Conservation (phyloP, 2,888 invertebrate species). For the Drosophila nr. fundita region DNA sequence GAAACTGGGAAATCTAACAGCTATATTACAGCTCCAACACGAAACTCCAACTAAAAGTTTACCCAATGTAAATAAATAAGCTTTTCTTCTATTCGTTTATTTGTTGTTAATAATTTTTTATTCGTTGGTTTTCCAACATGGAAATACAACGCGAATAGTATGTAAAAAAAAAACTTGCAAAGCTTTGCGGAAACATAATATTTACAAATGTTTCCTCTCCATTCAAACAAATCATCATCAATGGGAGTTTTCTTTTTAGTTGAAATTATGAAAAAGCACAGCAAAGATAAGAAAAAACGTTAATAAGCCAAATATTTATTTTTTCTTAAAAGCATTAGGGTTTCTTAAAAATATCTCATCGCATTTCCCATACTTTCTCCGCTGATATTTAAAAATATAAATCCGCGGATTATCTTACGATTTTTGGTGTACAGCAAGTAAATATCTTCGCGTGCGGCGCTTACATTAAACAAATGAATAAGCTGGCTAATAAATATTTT, state of each 20-base stretch:
- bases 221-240: conserved; percentile 34
- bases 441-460: conserved; percentile 54
- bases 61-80: conserved; percentile 22
- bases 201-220: conserved; percentile 41
- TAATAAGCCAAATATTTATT: conserved; percentile 12
- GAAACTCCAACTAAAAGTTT: conserved; percentile 25
- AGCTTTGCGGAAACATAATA: conserved; percentile 45
- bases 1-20: conserved; percentile 49
- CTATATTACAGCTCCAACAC: conserved; percentile 35
- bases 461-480: conserved; percentile 51
- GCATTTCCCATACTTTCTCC: conserved; percentile 34
- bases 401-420: conserved; percentile 22
- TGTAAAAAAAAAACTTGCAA: conserved; percentile 22
- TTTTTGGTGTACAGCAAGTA: conserved; percentile 3
- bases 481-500: conserved; percentile 63
- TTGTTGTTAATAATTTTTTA: conserved; percentile 1
- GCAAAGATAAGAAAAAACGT: neutral
- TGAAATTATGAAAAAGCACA: conserved; percentile 3
- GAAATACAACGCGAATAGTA: conserved; percentile 21
- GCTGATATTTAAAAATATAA: conserved; percentile 1
- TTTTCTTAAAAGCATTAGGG: conserved; percentile 2
- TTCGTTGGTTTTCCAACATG: conserved; percentile 23
- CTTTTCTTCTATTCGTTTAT: conserved; percentile 13
- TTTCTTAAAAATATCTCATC: conserved; percentile 2
- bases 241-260: conserved; percentile 17